Evolutionary conservation across 2,113 vertebrate genomes (phyloP).

Genomic region (Engystomops pustulosus): DNA sequence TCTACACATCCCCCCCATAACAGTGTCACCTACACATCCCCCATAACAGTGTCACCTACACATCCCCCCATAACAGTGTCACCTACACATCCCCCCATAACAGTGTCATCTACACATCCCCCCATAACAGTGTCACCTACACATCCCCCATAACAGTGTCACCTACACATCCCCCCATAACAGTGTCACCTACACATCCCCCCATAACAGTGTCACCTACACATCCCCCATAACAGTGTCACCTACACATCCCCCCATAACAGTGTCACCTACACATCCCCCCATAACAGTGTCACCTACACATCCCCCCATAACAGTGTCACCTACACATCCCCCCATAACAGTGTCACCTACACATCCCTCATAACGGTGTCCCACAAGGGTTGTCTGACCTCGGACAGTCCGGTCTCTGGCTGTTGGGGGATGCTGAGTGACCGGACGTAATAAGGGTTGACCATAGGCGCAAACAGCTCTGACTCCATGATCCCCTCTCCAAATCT

Average conservation of each 20-base stretch:
- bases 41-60: neutral
- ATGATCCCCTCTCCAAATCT: constrained; percentile 72
- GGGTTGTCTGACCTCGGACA: constrained; percentile 40
- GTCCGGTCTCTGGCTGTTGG: constrained; percentile 62
- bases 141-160: neutral
- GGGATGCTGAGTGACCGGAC: constrained; percentile 65
- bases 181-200: neutral
- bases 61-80: no score
- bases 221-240: neutral
- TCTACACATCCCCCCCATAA: neutral
- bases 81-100: no score
- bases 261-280: neutral
- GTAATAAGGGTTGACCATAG: constrained; percentile 68
- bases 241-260: neutral
- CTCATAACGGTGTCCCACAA: neutral
- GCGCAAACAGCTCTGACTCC: constrained; percentile 67
- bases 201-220: no score
- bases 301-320: neutral
- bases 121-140: no score
- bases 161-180: neutral
- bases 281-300: neutral
- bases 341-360: neutral
- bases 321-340: neutral
- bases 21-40: neutral
- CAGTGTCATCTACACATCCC: neutral